Percentiles rank a stretch among this genome's conserved stretches.
These are phyloP conservation scores for Cotesia chilonis DNA, from an alignment of 1,140 invertebrate genomes.

Conservation along the genomic window DNA sequence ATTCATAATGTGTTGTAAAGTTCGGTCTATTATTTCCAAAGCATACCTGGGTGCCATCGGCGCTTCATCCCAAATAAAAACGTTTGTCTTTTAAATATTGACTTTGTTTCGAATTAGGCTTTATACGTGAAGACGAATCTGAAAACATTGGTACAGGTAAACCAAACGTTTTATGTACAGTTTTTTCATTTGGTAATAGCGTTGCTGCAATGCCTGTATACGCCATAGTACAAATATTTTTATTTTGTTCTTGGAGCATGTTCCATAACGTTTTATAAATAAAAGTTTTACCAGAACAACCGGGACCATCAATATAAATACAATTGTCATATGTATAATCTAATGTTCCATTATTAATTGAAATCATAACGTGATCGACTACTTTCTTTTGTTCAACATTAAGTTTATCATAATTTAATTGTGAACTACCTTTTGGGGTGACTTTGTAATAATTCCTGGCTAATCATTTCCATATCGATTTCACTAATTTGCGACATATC, in stretches of 20 bases:
- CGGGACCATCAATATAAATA: conserved; percentile 5
- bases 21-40: conserved; percentile 36
- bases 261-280: neutral
- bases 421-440: neutral
- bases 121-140: too few relatives aligned
- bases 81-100: too few relatives aligned
- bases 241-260: neutral
- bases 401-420: neutral
- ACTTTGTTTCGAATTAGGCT: too few relatives aligned
- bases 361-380: neutral
- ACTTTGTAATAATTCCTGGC: neutral
- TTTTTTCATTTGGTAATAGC: neutral
- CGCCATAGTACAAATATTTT: neutral
- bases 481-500: neutral
- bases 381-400: conserved; percentile 13
- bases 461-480: neutral
- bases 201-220: conserved; percentile 1
- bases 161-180: conserved; percentile 11
- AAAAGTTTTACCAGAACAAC: conserved; percentile 4
- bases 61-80: conserved; percentile 38
- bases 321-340: neutral
- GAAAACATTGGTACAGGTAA: neutral
- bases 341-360: neutral
- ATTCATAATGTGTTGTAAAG: conserved; percentile 41
- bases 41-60: conserved; percentile 42